Evolutionary conservation across 1,140 invertebrate species (phyloP), one percentile per base, ranked within the genome.

Genomic region (Stenopsyche tienmushanensis): DNA sequence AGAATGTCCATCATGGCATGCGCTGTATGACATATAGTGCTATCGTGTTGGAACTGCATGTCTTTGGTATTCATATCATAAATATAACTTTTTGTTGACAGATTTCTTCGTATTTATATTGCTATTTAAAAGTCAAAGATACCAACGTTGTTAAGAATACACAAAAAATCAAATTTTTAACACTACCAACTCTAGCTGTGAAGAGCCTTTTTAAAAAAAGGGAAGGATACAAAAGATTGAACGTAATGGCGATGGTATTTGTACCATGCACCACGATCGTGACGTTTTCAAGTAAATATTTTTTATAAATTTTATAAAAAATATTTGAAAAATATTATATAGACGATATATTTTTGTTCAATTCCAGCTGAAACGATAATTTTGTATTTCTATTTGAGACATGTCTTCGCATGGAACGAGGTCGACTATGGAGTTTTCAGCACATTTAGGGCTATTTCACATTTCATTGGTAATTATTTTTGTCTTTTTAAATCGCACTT

Each of bases 341-440:
- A 17, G 10, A 10, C 18, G 20, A 45, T 17, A 50, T 18, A 23
- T 9, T 3, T 29, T 54, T 26, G 2, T 71, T 68, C 41, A 70
- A n/a, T 75, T 64, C 54, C 73, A 81, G 79, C 77, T 41, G 79
- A 81, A 70, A 75, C 78, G 9, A 59, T 79, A 1, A 62, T 80
- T 1, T 72, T 73, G 7, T 81, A 78, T 68, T 77, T 81, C 73
- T 81, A 75, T 73, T 76, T 77, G 63, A 71, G 80, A 34, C 74
- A 77, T 65, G 78, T 79, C 62, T 80, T 81, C 65, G 72, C 77
- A 23, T 80, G 76, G 76, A 76, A 77, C 47, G 80, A 80, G 53
- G 71, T 81, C 1, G 72, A 79, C 64, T 81, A 76, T 42, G 77
- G 80, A 8, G 75, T 75, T 5, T 80, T 76, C 58, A 71, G 76